These are phyloP conservation scores for Aspidiotus destructor DNA, from an alignment of 2,888 invertebrate species.

Conservation along the genomic window DNA sequence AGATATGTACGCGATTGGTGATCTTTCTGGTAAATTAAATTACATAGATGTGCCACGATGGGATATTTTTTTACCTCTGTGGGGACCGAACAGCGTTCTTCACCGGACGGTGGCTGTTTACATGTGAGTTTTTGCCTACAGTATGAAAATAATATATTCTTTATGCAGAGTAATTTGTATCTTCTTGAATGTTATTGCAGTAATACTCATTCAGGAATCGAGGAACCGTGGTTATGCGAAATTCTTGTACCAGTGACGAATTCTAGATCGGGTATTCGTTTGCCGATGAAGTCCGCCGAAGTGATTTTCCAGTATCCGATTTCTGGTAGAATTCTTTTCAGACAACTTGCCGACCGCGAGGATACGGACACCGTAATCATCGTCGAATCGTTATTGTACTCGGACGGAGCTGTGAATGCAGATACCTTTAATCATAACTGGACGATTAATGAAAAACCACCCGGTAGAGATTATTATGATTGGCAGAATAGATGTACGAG, in stretches of 20 bases:
- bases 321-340: slow-evolving; percentile 70
- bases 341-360: slow-evolving; percentile 68
- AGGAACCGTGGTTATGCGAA: slow-evolving; percentile 54
- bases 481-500: slow-evolving; percentile 79
- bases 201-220: slow-evolving; percentile 17
- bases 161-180: no score
- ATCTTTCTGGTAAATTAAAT: slow-evolving; percentile 75
- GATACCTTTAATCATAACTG: slow-evolving; percentile 64
- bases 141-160: not conserved
- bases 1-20: slow-evolving; percentile 83
- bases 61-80: slow-evolving; percentile 76
- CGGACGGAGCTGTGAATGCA: slow-evolving; percentile 70
- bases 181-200: not conserved
- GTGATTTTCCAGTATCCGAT: slow-evolving; percentile 78
- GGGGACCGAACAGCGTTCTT: slow-evolving; percentile 65
- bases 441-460: slow-evolving; percentile 68
- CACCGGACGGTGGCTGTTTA: slow-evolving; percentile 72
- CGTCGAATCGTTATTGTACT: slow-evolving; percentile 74
- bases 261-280: slow-evolving; percentile 55
- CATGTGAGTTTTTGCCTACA: slow-evolving; percentile 46
- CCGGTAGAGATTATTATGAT: slow-evolving; percentile 80
- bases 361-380: slow-evolving; percentile 77
- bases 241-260: slow-evolving; percentile 53
- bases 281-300: slow-evolving; percentile 65
- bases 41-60: slow-evolving; percentile 64